phyloP scores from a whole-genome alignment of 2,888 invertebrate genomes.

The Coenonympha glycerion region DNA sequence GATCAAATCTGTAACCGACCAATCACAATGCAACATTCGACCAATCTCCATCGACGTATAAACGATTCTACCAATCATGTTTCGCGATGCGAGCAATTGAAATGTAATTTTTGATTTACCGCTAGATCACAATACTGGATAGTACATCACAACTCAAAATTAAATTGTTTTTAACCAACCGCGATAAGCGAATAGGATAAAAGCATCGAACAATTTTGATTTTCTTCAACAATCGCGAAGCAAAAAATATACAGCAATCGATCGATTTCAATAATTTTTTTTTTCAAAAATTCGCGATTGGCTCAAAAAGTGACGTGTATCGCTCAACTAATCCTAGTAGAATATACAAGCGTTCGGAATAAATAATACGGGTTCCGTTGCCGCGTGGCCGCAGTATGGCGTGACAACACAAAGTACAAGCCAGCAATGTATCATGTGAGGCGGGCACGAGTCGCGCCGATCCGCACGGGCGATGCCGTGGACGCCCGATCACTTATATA shows the following conservation, averaged over 20 bases:
- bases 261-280: slow-evolving; percentile 1
- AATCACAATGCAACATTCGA: slow-evolving; percentile 11
- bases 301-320: too few relatives aligned
- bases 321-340: too few relatives aligned
- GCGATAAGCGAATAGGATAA: not conserved
- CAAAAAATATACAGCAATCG: not conserved
- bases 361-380: slow-evolving; percentile 24
- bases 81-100: not conserved
- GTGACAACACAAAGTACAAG: slow-evolving; percentile 21
- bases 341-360: slow-evolving; percentile 24
- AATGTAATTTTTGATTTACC: too few relatives aligned
- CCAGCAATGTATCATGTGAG: slow-evolving; percentile 18
- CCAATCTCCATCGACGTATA: not conserved
- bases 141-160: too few relatives aligned
- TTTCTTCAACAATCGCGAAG: not conserved
- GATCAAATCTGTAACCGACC: slow-evolving; percentile 6
- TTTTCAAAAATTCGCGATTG: too few relatives aligned
- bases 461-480: slow-evolving; percentile 3
- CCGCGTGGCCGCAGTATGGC: slow-evolving; percentile 13
- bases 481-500: slow-evolving; percentile 19
- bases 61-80: slow-evolving; percentile 10
- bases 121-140: too few relatives aligned
- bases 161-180: not conserved
- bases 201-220: not conserved
- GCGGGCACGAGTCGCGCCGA: not conserved